These are phyloP conservation scores for Cladopsammia gracilis DNA, from an alignment of 64 coral and sea anemone genomes.

Conservation along the genomic window DNA sequence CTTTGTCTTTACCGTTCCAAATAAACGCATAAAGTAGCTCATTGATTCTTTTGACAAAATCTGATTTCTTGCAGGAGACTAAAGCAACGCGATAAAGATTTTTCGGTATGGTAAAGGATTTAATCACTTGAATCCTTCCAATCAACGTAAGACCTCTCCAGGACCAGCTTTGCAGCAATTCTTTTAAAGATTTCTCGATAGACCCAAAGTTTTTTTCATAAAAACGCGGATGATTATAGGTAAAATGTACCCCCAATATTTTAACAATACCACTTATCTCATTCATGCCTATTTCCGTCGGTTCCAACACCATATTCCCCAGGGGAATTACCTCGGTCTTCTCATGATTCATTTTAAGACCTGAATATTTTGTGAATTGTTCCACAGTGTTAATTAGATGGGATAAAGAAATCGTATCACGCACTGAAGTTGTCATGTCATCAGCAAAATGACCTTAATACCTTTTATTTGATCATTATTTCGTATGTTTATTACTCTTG, in stretches of 20 bases:
- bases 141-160: background rate
- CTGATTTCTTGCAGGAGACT: background rate
- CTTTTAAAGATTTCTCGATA: background rate
- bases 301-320: background rate
- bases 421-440: background rate
- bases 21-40: conserved; percentile 19
- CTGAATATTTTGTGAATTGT: background rate
- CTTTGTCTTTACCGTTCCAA: conserved; percentile 68
- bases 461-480: background rate
- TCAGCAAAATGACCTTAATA: background rate
- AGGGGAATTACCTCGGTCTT: background rate
- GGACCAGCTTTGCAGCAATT: background rate
- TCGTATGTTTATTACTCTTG: background rate
- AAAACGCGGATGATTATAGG: background rate
- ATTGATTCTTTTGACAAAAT: conserved; percentile 53
- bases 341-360: background rate
- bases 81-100: conserved; percentile 7
- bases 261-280: background rate
- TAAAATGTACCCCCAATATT: background rate
- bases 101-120: conserved; percentile 40
- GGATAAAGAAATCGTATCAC: background rate
- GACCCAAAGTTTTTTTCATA: background rate
- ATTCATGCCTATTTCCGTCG: background rate
- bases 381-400: background rate
- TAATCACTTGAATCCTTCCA: conserved; percentile 5